These are phyloP conservation scores for Ostrea denselamellosa DNA, from an alignment of 1,140 invertebrate species.

Conservation along the genomic window DNA sequence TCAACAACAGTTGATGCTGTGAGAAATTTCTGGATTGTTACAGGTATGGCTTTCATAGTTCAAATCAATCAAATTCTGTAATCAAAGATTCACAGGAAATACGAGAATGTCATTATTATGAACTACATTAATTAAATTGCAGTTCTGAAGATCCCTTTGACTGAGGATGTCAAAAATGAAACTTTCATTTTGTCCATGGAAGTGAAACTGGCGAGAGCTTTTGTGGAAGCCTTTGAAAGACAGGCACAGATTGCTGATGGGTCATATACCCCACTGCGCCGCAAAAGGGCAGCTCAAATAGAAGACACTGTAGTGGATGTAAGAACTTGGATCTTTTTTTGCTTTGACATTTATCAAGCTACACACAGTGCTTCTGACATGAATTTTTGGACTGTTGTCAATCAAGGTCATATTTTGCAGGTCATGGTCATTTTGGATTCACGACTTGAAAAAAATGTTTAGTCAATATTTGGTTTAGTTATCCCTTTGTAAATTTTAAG, in stretches of 20 bases:
- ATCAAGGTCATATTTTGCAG: too few species aligned
- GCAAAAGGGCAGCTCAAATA: background rate
- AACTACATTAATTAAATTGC: background rate
- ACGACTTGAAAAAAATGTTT: too few species aligned
- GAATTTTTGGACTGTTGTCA: too few species aligned
- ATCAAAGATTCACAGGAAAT: background rate
- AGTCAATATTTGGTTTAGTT: too few species aligned
- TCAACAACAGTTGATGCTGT: slow-evolving; percentile 39
- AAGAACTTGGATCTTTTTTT: background rate
- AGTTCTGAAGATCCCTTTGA: slow-evolving; percentile 44
- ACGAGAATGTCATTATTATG: background rate
- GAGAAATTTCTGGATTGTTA: slow-evolving; percentile 39
- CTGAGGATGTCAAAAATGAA: slow-evolving; percentile 31
- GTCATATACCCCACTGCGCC: slow-evolving; percentile 1
- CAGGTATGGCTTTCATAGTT: slow-evolving; percentile 16
- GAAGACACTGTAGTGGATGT: slow-evolving; percentile 41
- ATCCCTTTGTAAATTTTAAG: too few species aligned
- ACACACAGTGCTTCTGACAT: background rate
- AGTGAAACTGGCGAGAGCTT: slow-evolving; percentile 28
- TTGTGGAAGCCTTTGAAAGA: slow-evolving; percentile 43
- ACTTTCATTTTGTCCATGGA: slow-evolving; percentile 44
- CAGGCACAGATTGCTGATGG: slow-evolving; percentile 50
- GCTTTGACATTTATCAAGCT: too few species aligned
- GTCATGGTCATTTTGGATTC: too few species aligned
- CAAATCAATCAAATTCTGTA: background rate